Base-by-base conservation (phyloP, 2,113 vertebrate genomes). In the Aspidoscelis tigris region DNA sequence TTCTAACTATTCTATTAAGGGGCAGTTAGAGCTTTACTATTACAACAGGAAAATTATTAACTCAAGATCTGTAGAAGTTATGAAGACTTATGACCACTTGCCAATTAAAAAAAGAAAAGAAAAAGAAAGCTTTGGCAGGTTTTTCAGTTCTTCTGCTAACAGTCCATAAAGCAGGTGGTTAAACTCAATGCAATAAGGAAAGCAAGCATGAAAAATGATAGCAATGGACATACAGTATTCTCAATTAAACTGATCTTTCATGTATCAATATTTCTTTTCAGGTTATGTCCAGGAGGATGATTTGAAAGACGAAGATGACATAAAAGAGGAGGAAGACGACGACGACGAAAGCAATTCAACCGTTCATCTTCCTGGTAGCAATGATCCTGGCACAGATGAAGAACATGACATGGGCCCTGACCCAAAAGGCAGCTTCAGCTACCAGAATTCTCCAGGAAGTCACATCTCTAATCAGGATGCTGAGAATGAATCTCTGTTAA, bases 241-340 rank as follows among this genome's bases (percentile, higher is more conserved):
- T 82, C 69, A 58, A 22, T 80, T 83, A 74, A 20, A 75, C 61
- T 7, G 2, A 72, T 83, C 50, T 88, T 86, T 93, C 90, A 94
- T 89, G 9, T 91, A 83, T 92, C 84, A 90, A 85, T n/a, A 58
- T 90, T 93, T 55, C 91, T 83, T 96, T 95, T 50, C 89, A 99
- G 99, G 98, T 92, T 99, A 99, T 84, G 96, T 97, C 96, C 98
- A 98, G 86, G 98, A 99, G 72, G 98, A 99, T 84, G 97, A 97
- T 65, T 90, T 94, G 47, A 97, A 96, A 93, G 96, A 96, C 74
- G 96, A 96, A 83, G 98, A 98, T 79, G 86, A 95, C 70, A 96
- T 92, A 44, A 96, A 82, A 94, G 98, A 96, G 95, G 98, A 98
- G 2, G 98, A 99, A 21, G 97, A 96, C 21, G 98, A 98, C 65